A percentile compares a stretch with the other conserved stretches of the same genome.
Conservation (phyloP, 2,888 invertebrate genomes). For the Cacoxenus indagator region DNA sequence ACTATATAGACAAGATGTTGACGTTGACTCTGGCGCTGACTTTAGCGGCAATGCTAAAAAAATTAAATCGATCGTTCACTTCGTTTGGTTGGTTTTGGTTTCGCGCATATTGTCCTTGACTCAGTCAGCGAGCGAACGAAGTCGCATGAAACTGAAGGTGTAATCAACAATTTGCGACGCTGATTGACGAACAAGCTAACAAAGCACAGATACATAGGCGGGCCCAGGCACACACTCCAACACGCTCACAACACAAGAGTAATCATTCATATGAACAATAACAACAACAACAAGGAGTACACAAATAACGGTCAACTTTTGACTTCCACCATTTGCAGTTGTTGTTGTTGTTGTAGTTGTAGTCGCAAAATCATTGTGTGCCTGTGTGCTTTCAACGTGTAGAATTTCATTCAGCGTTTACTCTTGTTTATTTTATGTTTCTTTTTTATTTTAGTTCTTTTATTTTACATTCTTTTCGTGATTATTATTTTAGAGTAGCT, state of each 20-base stretch:
- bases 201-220: background rate
- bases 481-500: background rate
- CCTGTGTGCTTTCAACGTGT: too few species aligned
- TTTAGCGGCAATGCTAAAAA: conserved; percentile 8
- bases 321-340: background rate
- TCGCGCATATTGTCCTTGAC: conserved; percentile 46
- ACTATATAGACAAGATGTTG: background rate
- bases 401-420: background rate
- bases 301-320: conserved; percentile 12
- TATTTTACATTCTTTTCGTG: background rate
- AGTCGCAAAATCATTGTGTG: too few species aligned
- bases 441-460: background rate
- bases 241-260: background rate
- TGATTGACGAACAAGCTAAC: conserved; percentile 54
- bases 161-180: conserved; percentile 62
- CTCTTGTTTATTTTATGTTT: background rate
- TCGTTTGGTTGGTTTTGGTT: background rate
- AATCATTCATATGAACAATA: background rate
- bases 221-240: background rate
- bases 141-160: conserved; percentile 39
- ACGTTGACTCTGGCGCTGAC: background rate
- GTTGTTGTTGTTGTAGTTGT: background rate
- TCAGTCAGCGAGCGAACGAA: conserved; percentile 33
- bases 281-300: background rate
- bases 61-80: conserved; percentile 13